These are phyloP conservation scores for Indicator maculatus DNA, from an alignment of 2,113 vertebrate species.

Conservation along the genomic window DNA sequence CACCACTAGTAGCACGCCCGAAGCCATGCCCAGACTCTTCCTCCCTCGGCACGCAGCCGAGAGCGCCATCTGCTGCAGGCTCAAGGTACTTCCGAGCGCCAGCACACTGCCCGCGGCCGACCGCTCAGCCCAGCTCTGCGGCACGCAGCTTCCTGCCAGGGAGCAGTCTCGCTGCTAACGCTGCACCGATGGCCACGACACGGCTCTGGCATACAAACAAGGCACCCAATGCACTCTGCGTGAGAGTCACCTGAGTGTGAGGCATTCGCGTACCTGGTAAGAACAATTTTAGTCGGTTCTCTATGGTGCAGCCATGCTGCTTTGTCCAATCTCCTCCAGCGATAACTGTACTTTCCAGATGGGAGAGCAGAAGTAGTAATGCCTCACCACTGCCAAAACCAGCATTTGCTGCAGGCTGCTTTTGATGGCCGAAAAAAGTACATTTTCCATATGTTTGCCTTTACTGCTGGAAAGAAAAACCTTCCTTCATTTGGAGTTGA, in stretches of 20 bases:
- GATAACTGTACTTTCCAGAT: not conserved
- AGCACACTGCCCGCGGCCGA: not conserved
- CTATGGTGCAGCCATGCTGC: not conserved
- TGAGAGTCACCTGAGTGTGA: not conserved
- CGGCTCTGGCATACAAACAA: not conserved
- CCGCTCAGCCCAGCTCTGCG: not conserved
- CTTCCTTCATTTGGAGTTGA: not conserved
- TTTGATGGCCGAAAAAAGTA: not conserved
- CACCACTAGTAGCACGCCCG: not conserved
- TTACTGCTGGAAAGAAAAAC: not conserved
- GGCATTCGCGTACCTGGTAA: not conserved
- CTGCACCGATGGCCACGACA: not conserved
- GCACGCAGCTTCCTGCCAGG: not conserved
- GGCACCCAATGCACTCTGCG: not conserved
- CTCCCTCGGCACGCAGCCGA: not conserved
- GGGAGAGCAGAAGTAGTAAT: not conserved
- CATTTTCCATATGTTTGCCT: not conserved
- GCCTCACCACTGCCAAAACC: not conserved
- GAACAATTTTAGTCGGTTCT: not conserved
- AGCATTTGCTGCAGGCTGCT: not conserved
- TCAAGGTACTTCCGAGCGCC: too few species aligned
- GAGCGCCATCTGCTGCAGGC: constrained; percentile 41
- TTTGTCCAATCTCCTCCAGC: not conserved
- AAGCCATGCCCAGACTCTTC: not conserved
- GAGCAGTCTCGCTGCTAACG: not conserved